A percentile compares a stretch with the other conserved stretches of the same genome.
These are phyloP conservation scores for Himalopsyche tibetana DNA, from an alignment of 2,888 invertebrate species.

Conservation along the genomic window DNA sequence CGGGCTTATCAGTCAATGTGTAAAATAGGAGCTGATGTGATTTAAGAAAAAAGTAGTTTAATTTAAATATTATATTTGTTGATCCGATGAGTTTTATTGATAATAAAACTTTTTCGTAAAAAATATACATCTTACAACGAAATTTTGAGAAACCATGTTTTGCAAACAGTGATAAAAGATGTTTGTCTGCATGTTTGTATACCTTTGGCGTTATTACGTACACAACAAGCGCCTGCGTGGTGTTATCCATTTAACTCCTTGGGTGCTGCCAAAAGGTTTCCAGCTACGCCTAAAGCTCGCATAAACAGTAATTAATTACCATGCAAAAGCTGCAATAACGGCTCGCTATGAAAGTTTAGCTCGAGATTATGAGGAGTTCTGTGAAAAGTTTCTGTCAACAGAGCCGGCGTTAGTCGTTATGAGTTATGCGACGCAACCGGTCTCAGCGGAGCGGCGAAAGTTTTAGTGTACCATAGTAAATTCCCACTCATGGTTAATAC, in stretches of 20 bases:
- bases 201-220: too few relatives aligned
- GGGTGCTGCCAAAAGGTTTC: not conserved
- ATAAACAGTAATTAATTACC: constrained; percentile 42
- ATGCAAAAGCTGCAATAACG: constrained; percentile 42
- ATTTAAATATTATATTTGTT: too few relatives aligned
- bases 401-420: not conserved
- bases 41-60: too few relatives aligned
- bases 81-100: too few relatives aligned
- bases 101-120: too few relatives aligned
- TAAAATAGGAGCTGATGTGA: too few relatives aligned
- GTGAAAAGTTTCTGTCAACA: constrained; percentile 37
- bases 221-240: constrained; percentile 14
- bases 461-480: not conserved
- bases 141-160: too few relatives aligned
- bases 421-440: not conserved
- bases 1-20: too few relatives aligned
- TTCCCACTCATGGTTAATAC: too few relatives aligned
- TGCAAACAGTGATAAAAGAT: too few relatives aligned
- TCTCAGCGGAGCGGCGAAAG: not conserved
- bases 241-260: constrained; percentile 25
- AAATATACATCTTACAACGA: too few relatives aligned
- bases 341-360: constrained; percentile 40
- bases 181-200: too few relatives aligned
- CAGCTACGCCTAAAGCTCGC: constrained; percentile 7
- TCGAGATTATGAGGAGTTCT: constrained; percentile 27